Base-by-base conservation (phyloP, 2,113 vertebrate species). In the Phylloscopus trochilus region DNA sequence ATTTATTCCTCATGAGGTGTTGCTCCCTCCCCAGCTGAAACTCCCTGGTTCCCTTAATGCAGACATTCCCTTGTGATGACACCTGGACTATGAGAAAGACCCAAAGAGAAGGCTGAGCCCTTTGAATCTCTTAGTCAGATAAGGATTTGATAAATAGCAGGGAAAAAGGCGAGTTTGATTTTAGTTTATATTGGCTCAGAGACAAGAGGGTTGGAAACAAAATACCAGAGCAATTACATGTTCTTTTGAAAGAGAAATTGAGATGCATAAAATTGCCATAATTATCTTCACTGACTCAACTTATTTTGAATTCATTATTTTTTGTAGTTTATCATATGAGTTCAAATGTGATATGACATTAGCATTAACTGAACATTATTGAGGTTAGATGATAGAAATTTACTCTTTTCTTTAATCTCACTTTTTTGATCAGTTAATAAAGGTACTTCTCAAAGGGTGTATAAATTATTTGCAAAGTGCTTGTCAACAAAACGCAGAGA, bases 211-310 rank as follows among this genome's bases (percentile, higher is more conserved):
- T 21, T 91, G 30, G 55, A 81, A 92, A 91, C 51, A 87, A 96
- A 94, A 80, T 95, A 85, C 67, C 67, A 83, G 43, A 86, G 35
- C 85, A 88, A 84, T 80, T 78, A n/a, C 35, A 53, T 11, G 16
- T 58, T 90, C 52, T 64, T 94, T 87, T 92, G 24, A 86, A 91
- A 93, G 31, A 39, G 19, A 92, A 95, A 89, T 37, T 89, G 67
- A 77, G 27, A 49, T 49, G 21, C 53, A 76, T 89, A 91, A 82
- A 87, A 79, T 89, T 86, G 52, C 39, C 24, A 37, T 53, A 67
- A 92, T 94, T 86, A 83, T 44, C 39, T 77, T 83, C 39, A 83
- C 11, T 63, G 73, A 80, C 15, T 83, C 73, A 78, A 60, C 7
- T 37, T 67, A n/a, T 74, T 85, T 87, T 82, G 46, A 12, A 60